A percentile compares a stretch with the other conserved stretches of the same genome.
These are phyloP conservation scores for Shinisaurus crocodilurus DNA, from an alignment of 2,113 vertebrate species.

Conservation along the genomic window DNA sequence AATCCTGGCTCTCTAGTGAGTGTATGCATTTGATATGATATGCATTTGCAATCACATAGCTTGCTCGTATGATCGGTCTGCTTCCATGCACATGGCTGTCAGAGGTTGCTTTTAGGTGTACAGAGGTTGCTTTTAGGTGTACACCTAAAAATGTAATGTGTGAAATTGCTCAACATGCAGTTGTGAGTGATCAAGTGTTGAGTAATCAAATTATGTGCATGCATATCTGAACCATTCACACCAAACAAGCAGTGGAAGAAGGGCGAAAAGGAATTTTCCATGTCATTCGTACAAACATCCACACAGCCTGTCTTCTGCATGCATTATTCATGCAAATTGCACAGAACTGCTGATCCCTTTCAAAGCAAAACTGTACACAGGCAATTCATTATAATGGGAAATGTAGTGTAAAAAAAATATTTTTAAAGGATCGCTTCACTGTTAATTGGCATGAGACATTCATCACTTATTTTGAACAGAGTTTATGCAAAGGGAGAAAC, in stretches of 20 bases:
- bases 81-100: background rate
- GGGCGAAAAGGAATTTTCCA: background rate
- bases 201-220: background rate
- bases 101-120: background rate
- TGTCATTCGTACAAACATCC: background rate
- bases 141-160: background rate
- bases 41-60: background rate
- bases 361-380: conserved; percentile 30
- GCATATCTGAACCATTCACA: background rate
- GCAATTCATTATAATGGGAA: conserved; percentile 47
- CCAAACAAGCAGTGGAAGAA: background rate
- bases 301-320: conserved; percentile 7
- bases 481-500: conserved; percentile 16
- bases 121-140: background rate
- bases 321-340: conserved; percentile 24
- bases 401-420: conserved; percentile 41
- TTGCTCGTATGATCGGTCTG: background rate
- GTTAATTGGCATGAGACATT: conserved; percentile 18
- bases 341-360: conserved; percentile 30
- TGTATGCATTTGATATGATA: no score
- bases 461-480: background rate
- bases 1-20: background rate
- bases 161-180: background rate
- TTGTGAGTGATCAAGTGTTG: background rate
- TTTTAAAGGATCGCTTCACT: conserved; percentile 19